Evolutionary conservation across 1,140 invertebrate species (phyloP), one percentile per base, ranked within the genome.

Genomic region (Sitophilus oryzae): DNA sequence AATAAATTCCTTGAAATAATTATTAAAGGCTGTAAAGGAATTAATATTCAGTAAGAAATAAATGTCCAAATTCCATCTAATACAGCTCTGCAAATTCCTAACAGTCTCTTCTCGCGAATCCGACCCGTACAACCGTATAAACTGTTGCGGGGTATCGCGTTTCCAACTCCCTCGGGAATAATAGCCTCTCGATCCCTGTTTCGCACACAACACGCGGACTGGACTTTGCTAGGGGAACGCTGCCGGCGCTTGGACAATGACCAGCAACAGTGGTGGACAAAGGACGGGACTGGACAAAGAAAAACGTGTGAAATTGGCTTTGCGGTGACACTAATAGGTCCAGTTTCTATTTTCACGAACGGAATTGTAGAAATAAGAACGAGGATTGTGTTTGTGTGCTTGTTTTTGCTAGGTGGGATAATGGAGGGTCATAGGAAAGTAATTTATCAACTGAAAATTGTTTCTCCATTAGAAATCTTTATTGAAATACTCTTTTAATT

Each of bases 301-400:
- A 58, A 61, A 58, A 58, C 59, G 59, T 61, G 59, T 61, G 59
- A 61, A 61, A 61, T 61, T 60, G 59, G 49, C 44, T 53, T 61
- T 61, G 59, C 52, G 56, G 56, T 61, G 48, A 52, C 35, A 41
- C 52, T 61, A 61, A 61, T 61, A 61, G 59, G 47, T 23, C 59
- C 43, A 46, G 59, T 58, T 56, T 30, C n/a, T n/a, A n/a, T n/a
- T n/a, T n/a, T 30, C 25, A 6, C 25, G 25, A 30, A 6, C 25
- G n/a, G n/a, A n/a, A n/a, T n/a, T n/a, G n/a, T n/a, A n/a, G n/a
- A n/a, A n/a, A n/a, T n/a, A n/a, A n/a, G 15, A 38, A 25, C 21
- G 46, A 34, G 15, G 45, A 40, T 49, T 37, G 25, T 51, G 22
- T 22, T 43, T 34, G n/a, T n/a, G n/a, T n/a, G n/a, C n/a, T n/a